Evolutionary conservation across 23 tunicate genomes (phyloP), one percentile per base, ranked within the genome.

Genomic region (Pegea sp.): DNA sequence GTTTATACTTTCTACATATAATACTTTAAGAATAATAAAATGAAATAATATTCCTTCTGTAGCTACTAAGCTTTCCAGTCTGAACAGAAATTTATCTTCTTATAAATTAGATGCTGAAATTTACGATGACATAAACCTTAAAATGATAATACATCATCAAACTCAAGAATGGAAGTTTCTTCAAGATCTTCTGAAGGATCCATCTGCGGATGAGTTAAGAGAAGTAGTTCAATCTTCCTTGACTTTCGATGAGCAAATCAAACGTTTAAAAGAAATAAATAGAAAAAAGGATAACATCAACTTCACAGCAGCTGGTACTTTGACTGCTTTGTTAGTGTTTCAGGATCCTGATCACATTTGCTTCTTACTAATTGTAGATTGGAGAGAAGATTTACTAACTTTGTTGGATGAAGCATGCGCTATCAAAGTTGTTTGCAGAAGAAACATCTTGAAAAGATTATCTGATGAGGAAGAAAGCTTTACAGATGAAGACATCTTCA

Each of bases 371-470:
- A 11, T 8, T 8, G 46, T 38, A 38, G 16, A 38, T 38, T 38
- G 16, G 46, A 61, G 57, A 54, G 95, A 73, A 8, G 95, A 84
- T 53, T 24, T 84, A n/a, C 25, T 73, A 0, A 29, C 48, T 19
- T 34, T 84, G 24, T 63, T 84, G 42, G 95, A 84, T 27, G 95
- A 84, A 66, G 95, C 86, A 6, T 57, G 66, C 5, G 95, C 95
- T 29, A 28, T 84, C 0, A 84, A 84, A 61, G 50, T 56, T 52
- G 76, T 73, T 1, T 48, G 74, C 26, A 62, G 84, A n/a, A 63
- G 42, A 63, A 44, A 73, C 3, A 73, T 66, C 30, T 49, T 84
- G 63, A 61, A 61, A 27, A 30, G 62, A 28, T 24, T 84, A 13
- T 7, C 25, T 3, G 72, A 63, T 16, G 84, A 64, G 42, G 70